Evolutionary conservation across 2,888 invertebrate species (phyloP), one percentile per base, ranked within the genome.

Genomic region (Trisateles emortualis): DNA sequence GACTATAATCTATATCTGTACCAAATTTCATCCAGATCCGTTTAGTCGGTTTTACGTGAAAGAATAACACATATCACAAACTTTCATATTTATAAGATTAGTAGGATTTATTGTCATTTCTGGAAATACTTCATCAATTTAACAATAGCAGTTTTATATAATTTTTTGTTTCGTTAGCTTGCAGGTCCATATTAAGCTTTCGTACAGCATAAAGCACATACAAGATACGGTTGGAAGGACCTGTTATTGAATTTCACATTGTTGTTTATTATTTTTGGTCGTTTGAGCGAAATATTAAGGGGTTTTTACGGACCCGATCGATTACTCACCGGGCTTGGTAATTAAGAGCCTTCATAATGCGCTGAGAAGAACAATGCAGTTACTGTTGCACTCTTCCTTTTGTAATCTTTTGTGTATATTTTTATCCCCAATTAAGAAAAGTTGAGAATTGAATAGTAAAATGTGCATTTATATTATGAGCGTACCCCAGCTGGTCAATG

Each of bases 221-320:
- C 73, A 76, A 70, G 79, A 78, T 61, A 77, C 72, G 83, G 76
- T 82, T 76, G 79, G 74, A 77, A 77, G 73, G 59, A 59, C 50
- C 66, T 78, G 76, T 83, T 85, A 87, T 88, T 88, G 84, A 85
- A 86, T 86, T 85, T 80, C 80, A 74, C 81, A 74, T 77, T 79
- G 76, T 70, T 72, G 64, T 84, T 80, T 78, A 75, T 79, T 86
- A 84, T 87, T 87, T 83, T 86, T 75, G 79, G 76, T 74, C 83
- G 72, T 81, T 87, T 76, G 78, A 67, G 72, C 70, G 64, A 69
- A 80, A 76, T 75, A 75, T 82, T 79, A 75, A 73, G 59, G 51
- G 53, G 46, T 45, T 67, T 53, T 74, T 80, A 76, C 74, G 75
- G 77, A 73, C 61, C 59, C 63, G 61, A 72, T 72, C 72, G 76